Conservation (phyloP, 2,797 vertebrate genomes). For the Poecile montanus region DNA sequence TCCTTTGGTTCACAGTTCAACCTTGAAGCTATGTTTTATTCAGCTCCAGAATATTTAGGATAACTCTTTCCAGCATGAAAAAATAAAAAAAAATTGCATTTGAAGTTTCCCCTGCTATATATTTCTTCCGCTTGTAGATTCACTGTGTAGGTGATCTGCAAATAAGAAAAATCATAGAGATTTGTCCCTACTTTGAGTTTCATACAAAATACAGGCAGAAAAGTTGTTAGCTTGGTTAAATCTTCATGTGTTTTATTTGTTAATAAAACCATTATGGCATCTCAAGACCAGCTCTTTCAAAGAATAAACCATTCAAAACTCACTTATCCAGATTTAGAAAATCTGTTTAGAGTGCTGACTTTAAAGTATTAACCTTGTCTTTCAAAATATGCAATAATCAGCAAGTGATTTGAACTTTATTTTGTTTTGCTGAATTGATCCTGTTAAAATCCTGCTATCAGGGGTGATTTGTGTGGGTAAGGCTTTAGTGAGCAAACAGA, state of each 20-base stretch:
- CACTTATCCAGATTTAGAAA: background rate
- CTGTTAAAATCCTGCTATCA: background rate
- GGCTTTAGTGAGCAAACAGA: background rate
- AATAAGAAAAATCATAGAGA: background rate
- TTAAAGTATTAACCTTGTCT: background rate
- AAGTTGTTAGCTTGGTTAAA: background rate
- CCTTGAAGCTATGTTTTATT: background rate
- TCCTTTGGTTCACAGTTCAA: background rate
- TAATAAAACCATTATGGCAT: background rate
- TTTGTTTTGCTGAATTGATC: constrained; percentile 19
- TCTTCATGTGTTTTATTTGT: background rate
- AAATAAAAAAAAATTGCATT: background rate
- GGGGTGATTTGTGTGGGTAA: background rate
- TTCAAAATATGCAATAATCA: background rate
- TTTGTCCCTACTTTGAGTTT: background rate
- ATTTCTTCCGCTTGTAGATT: background rate
- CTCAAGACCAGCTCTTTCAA: background rate
- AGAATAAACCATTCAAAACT: background rate
- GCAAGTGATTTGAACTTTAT: background rate
- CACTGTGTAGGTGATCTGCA: background rate
- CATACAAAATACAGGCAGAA: background rate
- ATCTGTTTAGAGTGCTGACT: background rate
- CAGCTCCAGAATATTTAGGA: background rate
- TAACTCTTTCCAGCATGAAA: background rate
- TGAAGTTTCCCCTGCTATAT: background rate